Evolutionary conservation across 1,140 invertebrate species (phyloP).

Genomic region (Tetramorium alpestre): DNA sequence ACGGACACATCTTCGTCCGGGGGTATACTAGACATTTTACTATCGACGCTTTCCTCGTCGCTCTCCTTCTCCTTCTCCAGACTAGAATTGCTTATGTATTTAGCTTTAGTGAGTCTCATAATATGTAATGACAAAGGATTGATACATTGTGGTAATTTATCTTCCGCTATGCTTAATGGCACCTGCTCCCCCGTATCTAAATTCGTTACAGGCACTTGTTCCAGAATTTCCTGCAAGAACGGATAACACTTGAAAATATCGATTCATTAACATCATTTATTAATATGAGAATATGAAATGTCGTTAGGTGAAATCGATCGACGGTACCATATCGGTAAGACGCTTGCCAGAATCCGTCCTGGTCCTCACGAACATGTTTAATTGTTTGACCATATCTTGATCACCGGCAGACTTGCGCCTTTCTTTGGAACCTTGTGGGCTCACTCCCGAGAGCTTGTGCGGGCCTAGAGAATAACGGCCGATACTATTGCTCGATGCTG

Average conservation of each 20-base stretch:
- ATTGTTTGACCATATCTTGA: slow-evolving; percentile 89
- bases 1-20: slow-evolving; percentile 86
- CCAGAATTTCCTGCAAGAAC: slow-evolving; percentile 92
- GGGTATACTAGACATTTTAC: slow-evolving; percentile 89
- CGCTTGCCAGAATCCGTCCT: slow-evolving; percentile 94
- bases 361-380: slow-evolving; percentile 92
- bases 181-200: slow-evolving; percentile 96
- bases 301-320: background rate
- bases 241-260: background rate
- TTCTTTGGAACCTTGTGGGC: slow-evolving; percentile 86
- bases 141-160: slow-evolving; percentile 95
- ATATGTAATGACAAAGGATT: slow-evolving; percentile 96
- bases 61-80: slow-evolving; percentile 92
- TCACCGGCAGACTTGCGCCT: slow-evolving; percentile 91
- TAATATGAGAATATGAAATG: background rate
- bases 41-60: slow-evolving; percentile 94
- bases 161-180: slow-evolving; percentile 95
- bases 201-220: slow-evolving; percentile 96
- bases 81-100: slow-evolving; percentile 92
- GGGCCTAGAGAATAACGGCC: slow-evolving; percentile 88
- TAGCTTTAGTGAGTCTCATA: slow-evolving; percentile 94
- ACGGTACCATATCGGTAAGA: slow-evolving; percentile 90
- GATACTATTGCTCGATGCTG: slow-evolving; percentile 86
- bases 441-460: slow-evolving; percentile 82
- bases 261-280: background rate